phyloP scores from a whole-genome alignment of 2,888 invertebrate species.

The Acanthosepion lycidas region DNA sequence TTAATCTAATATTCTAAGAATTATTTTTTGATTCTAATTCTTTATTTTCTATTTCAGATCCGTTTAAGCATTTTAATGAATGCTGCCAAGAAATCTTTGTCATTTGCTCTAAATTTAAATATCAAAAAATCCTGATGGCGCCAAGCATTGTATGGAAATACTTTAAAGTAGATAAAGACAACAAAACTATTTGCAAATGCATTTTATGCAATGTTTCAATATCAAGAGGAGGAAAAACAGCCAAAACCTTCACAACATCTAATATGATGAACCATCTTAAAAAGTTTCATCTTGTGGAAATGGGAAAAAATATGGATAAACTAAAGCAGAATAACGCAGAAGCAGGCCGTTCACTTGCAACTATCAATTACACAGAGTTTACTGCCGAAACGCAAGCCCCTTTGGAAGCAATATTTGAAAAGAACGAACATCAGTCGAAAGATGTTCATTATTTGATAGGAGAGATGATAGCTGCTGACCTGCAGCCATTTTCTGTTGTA shows the following conservation, averaged over 20 bases:
- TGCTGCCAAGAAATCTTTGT: no score
- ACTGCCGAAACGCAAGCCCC: not conserved
- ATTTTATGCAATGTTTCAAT: not conserved
- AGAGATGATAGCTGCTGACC: not conserved
- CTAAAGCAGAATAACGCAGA: not conserved
- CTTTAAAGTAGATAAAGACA: no score
- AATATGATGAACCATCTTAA: slow-evolving; percentile 14
- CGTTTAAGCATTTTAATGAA: no score
- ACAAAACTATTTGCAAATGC: no score
- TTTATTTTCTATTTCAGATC: no score
- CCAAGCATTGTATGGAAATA: no score
- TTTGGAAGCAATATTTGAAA: not conserved
- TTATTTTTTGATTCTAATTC: no score
- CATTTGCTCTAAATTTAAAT: no score
- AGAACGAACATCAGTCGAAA: not conserved
- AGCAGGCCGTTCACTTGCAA: not conserved
- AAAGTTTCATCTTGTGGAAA: not conserved
- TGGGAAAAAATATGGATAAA: not conserved
- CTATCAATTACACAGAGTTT: not conserved
- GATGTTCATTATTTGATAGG: slow-evolving; percentile 13
- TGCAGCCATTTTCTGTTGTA: not conserved
- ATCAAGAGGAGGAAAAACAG: not conserved
- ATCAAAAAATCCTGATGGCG: no score
- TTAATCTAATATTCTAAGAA: no score
- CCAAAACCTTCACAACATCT: not conserved